A percentile compares a stretch with the other conserved stretches of the same genome.
Evolutionary conservation across 2,888 invertebrate genomes (phyloP).

Genomic region (Ophion costatus): DNA sequence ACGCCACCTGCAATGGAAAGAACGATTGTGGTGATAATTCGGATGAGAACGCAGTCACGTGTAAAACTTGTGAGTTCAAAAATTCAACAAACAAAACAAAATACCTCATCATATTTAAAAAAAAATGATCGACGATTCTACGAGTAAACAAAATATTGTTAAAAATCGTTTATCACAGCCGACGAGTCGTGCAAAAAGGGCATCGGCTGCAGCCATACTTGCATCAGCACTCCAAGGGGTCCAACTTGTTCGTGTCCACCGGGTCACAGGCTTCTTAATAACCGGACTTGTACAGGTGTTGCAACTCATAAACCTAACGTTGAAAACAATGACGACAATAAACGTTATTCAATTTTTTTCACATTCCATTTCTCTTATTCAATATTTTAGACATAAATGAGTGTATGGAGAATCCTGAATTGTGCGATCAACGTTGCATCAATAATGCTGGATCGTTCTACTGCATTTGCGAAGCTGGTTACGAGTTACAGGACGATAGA

Average conservation of each 20-base stretch:
- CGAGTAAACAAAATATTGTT: no score
- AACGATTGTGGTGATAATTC: slow-evolving; percentile 87
- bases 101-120: not conserved
- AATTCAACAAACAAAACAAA: not conserved
- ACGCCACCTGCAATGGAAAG: slow-evolving; percentile 85
- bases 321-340: not conserved
- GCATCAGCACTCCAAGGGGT: slow-evolving; percentile 84
- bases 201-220: slow-evolving; percentile 81
- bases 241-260: slow-evolving; percentile 86
- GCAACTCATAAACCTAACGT: slow-evolving; percentile 9
- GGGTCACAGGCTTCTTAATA: slow-evolving; percentile 77
- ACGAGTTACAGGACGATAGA: slow-evolving; percentile 84
- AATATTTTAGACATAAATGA: slow-evolving; percentile 86
- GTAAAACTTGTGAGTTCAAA: slow-evolving; percentile 70
- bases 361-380: slow-evolving; percentile 73
- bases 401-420: slow-evolving; percentile 86
- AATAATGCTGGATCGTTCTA: slow-evolving; percentile 86
- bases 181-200: slow-evolving; percentile 60
- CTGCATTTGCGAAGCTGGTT: slow-evolving; percentile 88
- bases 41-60: slow-evolving; percentile 86
- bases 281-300: slow-evolving; percentile 71
- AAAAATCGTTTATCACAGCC: slow-evolving; percentile 50
- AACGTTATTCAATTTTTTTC: not conserved
- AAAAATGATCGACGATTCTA: not conserved
- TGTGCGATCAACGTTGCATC: slow-evolving; percentile 89